A percentile compares a stretch with the other conserved stretches of the same genome.
Conservation (phyloP, 2,113 vertebrate species). For the Sterna hirundo region DNA sequence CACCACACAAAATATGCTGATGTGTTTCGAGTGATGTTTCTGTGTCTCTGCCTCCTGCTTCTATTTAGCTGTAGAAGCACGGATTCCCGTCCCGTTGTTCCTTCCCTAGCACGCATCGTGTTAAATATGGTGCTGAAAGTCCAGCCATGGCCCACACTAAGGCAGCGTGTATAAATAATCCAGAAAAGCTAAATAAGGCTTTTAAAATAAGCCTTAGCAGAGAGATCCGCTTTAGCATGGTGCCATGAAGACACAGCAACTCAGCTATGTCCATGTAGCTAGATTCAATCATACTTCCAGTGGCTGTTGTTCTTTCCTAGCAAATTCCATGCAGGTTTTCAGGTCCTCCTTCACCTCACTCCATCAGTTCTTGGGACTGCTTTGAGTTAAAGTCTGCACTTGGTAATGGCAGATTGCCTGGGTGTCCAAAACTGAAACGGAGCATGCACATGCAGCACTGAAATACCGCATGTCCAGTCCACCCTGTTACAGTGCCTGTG, state of each 20-base stretch:
- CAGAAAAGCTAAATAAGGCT: neutral
- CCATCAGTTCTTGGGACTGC: neutral
- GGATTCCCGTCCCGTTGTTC: neutral
- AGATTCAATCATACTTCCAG: neutral
- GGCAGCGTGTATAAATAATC: neutral
- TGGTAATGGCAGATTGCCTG: rapidly evolving
- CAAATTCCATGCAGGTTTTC: neutral
- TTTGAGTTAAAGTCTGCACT: neutral
- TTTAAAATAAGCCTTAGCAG: neutral
- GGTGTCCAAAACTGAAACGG: neutral
- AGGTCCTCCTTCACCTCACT: neutral
- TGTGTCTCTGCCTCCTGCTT: neutral
- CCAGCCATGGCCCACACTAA: neutral
- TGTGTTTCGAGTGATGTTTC: neutral
- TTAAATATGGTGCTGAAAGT: neutral
- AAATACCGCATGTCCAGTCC: neutral
- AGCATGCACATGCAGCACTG: neutral
- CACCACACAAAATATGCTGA: rapidly evolving
- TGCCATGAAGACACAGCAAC: neutral
- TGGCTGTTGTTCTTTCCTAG: neutral
- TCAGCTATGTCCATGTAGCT: rapidly evolving
- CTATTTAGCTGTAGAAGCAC: neutral
- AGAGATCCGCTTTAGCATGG: neutral
- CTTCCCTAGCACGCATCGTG: neutral
- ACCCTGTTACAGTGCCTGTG: neutral